Conservation (phyloP, 1,140 invertebrate species). For the Bombus picipes region DNA sequence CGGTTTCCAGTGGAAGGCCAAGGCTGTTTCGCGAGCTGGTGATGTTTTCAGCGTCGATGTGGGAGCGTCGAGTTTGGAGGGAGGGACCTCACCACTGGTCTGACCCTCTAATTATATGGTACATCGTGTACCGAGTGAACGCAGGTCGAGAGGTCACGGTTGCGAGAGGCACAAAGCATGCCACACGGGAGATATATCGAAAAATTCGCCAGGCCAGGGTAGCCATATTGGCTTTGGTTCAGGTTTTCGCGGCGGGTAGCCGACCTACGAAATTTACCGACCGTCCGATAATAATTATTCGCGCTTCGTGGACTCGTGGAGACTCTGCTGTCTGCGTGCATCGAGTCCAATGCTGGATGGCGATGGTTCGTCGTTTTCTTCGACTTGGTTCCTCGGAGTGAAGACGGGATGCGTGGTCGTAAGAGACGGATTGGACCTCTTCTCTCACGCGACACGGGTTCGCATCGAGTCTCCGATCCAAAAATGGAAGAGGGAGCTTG, state of each 20-base stretch:
- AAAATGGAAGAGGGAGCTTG: slow-evolving; percentile 14
- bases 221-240: slow-evolving; percentile 11
- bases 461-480: not conserved
- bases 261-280: slow-evolving; percentile 41
- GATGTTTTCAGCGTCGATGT: slow-evolving; percentile 40
- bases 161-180: slow-evolving; percentile 57
- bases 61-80: slow-evolving; percentile 46
- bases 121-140: slow-evolving; percentile 66
- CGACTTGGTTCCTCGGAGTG: not conserved
- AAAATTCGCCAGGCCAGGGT: slow-evolving; percentile 56
- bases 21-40: slow-evolving; percentile 3
- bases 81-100: slow-evolving; percentile 50
- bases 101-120: slow-evolving; percentile 73
- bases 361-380: not conserved
- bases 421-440: not conserved
- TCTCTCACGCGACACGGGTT: not conserved
- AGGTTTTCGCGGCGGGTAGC: slow-evolving; percentile 46
- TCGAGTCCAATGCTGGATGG: not conserved
- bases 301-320: not conserved
- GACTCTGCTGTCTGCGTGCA: not conserved
- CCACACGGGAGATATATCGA: slow-evolving; percentile 62
- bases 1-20: slow-evolving; percentile 16
- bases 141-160: slow-evolving; percentile 67
- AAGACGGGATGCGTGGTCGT: slow-evolving; percentile 14
- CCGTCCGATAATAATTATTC: slow-evolving; percentile 54